These are phyloP conservation scores for Cephus sareptanus DNA, from an alignment of 2,888 invertebrate species.

Conservation along the genomic window DNA sequence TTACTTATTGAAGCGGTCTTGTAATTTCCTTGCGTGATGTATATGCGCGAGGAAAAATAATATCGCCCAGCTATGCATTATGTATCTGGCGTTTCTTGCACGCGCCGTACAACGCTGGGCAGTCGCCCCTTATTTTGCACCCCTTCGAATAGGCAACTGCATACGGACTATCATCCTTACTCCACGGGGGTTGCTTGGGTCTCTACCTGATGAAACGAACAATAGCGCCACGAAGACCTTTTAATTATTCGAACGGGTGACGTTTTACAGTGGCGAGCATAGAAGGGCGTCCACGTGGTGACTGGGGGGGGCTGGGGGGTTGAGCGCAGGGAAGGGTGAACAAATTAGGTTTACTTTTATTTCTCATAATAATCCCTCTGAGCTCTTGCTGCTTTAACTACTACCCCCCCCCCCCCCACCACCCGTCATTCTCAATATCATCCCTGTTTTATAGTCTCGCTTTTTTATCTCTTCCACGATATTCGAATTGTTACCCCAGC, in stretches of 20 bases:
- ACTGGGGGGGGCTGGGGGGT: background rate
- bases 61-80: slow-evolving; percentile 49
- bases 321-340: background rate
- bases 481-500: background rate
- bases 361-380: background rate
- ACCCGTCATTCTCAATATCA: background rate
- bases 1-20: slow-evolving; percentile 55
- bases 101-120: background rate
- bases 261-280: too few species aligned
- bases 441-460: background rate
- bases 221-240: background rate
- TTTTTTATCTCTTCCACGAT: background rate
- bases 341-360: background rate
- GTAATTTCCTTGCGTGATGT: slow-evolving; percentile 55
- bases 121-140: background rate
- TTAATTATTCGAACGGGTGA: background rate
- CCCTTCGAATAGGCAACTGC: background rate
- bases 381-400: background rate
- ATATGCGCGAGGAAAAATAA: slow-evolving; percentile 49
- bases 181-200: background rate
- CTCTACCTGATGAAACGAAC: background rate
- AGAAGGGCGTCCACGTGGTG: background rate
- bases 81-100: slow-evolving; percentile 28
- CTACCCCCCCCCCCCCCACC: background rate
- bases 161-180: background rate